Percentiles rank a stretch among this genome's conserved stretches.
Evolutionary conservation across 2,888 invertebrate species (phyloP).

Genomic region (Leptopilina myrica): DNA sequence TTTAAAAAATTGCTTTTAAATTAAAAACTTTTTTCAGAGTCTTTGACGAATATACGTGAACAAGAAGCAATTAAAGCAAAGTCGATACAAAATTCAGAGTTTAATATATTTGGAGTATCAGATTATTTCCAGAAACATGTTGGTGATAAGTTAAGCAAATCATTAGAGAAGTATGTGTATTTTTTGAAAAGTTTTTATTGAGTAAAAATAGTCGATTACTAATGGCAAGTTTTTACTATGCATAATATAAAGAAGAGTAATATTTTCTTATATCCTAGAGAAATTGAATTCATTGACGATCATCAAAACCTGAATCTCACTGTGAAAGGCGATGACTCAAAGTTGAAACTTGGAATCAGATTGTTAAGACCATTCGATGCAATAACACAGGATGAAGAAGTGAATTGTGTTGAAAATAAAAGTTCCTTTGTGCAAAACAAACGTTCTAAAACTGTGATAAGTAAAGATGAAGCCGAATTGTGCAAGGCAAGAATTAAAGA

Average conservation of each 20-base stretch:
- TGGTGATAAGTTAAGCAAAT: conserved; percentile 64
- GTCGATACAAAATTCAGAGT: conserved; percentile 54
- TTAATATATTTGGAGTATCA: conserved; percentile 63
- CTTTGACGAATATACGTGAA: not conserved
- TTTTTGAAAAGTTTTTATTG: too few species aligned
- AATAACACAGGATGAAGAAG: conserved; percentile 52
- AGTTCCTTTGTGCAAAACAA: conserved; percentile 38
- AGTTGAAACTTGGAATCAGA: conserved; percentile 59
- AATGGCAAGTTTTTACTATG: too few species aligned
- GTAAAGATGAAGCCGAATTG: conserved; percentile 38
- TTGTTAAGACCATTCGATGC: conserved; percentile 60
- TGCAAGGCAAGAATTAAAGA: conserved; percentile 58
- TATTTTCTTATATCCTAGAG: conserved; percentile 59
- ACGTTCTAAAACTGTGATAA: conserved; percentile 45
- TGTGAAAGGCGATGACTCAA: conserved; percentile 24
- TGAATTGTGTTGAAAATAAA: conserved; percentile 20
- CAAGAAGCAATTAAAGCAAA: conserved; percentile 50
- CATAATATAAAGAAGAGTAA: not conserved
- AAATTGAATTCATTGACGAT: conserved; percentile 59
- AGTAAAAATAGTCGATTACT: too few species aligned
- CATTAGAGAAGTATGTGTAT: conserved; percentile 63
- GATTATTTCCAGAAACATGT: conserved; percentile 64
- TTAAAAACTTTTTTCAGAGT: conserved; percentile 5
- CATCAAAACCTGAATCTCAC: conserved; percentile 18
- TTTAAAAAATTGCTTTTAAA: not conserved